Conservation (phyloP, 2,113 vertebrate genomes). For the Zapus hudsonius region DNA sequence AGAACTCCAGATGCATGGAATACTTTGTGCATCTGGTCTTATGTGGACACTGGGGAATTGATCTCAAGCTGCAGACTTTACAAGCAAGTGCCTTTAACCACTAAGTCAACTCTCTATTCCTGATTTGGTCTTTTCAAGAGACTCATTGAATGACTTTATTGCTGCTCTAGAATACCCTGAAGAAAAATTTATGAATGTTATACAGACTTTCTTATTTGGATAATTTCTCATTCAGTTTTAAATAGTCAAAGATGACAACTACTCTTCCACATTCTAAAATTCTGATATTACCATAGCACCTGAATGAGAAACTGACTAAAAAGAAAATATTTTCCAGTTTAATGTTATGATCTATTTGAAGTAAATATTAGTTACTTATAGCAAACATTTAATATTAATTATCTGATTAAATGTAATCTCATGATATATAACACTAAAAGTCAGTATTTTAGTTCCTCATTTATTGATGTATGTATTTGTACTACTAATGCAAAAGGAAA, state of each 20-base stretch:
- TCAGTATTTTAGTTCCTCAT: conserved; percentile 19
- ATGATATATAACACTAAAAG: not conserved
- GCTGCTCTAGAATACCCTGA: not conserved
- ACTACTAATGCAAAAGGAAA: not conserved
- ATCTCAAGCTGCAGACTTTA: too few species aligned
- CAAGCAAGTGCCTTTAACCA: too few species aligned
- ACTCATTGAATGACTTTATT: not conserved
- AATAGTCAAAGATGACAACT: not conserved
- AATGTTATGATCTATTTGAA: conserved; percentile 21
- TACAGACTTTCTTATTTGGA: not conserved
- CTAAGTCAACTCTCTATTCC: too few species aligned
- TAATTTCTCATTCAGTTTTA: conserved; percentile 32
- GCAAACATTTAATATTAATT: not conserved
- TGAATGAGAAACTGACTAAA: conserved; percentile 6
- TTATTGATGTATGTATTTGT: not conserved
- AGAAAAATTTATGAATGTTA: not conserved
- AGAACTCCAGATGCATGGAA: too few species aligned
- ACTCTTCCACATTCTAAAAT: not conserved
- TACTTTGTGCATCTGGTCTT: too few species aligned
- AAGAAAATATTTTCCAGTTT: not conserved
- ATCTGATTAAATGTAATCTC: not conserved
- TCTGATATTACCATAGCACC: not conserved
- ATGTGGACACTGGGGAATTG: too few species aligned
- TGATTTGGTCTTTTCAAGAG: not conserved
- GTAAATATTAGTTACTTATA: not conserved